Evolutionary conservation across 2,888 invertebrate species (phyloP).

Genomic region (Spicauda simplicius): DNA sequence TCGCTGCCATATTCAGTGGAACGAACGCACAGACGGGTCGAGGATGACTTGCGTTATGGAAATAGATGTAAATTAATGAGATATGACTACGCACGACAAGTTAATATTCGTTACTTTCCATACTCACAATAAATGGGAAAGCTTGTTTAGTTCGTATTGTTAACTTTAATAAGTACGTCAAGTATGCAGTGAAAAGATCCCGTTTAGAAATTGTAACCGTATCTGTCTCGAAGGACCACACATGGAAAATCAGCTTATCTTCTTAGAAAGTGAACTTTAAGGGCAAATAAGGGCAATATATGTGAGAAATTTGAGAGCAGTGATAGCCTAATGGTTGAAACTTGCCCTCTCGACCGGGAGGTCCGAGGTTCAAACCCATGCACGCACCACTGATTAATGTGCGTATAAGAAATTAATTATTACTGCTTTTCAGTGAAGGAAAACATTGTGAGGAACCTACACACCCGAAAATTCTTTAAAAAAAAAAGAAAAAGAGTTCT

Average conservation of each 20-base stretch:
- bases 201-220: conserved; percentile 10
- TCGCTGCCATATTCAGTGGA: not conserved
- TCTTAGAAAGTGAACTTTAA: conserved; percentile 18
- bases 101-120: conserved; percentile 25
- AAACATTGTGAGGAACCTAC: too few relatives aligned
- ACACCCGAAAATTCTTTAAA: too few relatives aligned
- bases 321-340: too few relatives aligned
- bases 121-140: conserved; percentile 10
- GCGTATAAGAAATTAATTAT: too few relatives aligned
- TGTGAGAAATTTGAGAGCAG: too few relatives aligned
- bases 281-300: too few relatives aligned
- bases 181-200: conserved; percentile 18
- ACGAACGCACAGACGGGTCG: not conserved
- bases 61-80: conserved; percentile 30
- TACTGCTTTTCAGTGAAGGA: too few relatives aligned
- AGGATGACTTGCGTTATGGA: conserved; percentile 25
- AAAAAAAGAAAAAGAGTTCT: too few relatives aligned
- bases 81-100: conserved; percentile 8
- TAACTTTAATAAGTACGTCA: conserved; percentile 5
- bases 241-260: conserved; percentile 19
- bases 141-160: conserved; percentile 20
- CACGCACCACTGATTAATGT: too few relatives aligned
- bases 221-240: conserved; percentile 8
- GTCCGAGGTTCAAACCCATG: too few relatives aligned
- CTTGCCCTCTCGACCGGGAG: too few relatives aligned